phyloP scores from a whole-genome alignment of 1,140 invertebrate species.

The Musca domestica region DNA sequence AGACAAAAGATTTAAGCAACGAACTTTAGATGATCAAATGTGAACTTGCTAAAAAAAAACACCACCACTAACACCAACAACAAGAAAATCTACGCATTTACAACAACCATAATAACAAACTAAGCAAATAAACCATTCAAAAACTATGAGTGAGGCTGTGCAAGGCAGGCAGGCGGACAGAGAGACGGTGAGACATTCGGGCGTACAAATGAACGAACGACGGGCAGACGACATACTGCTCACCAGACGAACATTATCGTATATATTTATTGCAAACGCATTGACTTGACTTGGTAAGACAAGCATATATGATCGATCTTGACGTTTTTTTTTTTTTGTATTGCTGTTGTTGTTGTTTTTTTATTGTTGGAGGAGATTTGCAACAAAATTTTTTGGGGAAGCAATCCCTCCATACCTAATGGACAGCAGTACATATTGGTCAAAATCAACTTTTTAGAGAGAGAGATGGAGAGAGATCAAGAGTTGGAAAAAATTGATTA shows the following conservation, averaged over 20 bases:
- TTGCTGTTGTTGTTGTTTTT: background rate
- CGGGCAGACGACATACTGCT: too few species aligned
- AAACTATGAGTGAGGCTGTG: background rate
- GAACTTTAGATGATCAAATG: slow-evolving; percentile 20
- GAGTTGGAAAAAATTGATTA: too few species aligned
- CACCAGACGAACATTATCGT: too few species aligned
- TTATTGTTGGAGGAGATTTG: too few species aligned
- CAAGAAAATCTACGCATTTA: slow-evolving; percentile 8
- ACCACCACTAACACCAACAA: too few species aligned
- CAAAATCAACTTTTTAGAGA: too few species aligned
- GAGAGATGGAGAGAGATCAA: too few species aligned
- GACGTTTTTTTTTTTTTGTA: slow-evolving; percentile 7
- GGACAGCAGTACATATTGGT: too few species aligned
- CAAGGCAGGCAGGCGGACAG: background rate
- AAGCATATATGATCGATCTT: slow-evolving; percentile 22
- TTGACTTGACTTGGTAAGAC: slow-evolving; percentile 20
- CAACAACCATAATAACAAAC: background rate
- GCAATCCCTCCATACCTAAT: too few species aligned
- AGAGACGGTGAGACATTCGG: background rate
- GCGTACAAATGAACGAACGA: too few species aligned
- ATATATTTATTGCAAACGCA: slow-evolving; percentile 17
- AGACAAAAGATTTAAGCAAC: slow-evolving; percentile 19
- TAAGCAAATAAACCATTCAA: background rate
- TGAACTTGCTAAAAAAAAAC: slow-evolving; percentile 10
- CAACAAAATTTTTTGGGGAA: too few species aligned